Conservation (phyloP, 2,888 invertebrate genomes). For the Digitonthophagus gazella region DNA sequence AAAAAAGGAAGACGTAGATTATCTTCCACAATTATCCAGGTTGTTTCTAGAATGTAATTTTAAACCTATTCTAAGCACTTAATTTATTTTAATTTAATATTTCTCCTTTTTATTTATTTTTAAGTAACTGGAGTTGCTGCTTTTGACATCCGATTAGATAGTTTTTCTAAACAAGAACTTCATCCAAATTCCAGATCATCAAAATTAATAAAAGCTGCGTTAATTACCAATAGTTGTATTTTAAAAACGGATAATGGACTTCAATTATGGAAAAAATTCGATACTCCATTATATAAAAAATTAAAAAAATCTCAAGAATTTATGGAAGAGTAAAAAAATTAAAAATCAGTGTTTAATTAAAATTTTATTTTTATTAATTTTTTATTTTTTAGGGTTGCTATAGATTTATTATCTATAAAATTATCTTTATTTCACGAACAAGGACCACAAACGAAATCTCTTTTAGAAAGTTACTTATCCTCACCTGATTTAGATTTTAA, state of each 20-base stretch:
- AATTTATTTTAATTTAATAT: conserved; percentile 16
- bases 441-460: conserved; percentile 33
- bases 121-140: conserved; percentile 72
- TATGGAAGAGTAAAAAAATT: conserved; percentile 62
- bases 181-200: conserved; percentile 61
- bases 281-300: conserved; percentile 71
- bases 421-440: conserved; percentile 53
- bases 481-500: conserved; percentile 69
- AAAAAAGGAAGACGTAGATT: conserved; percentile 55
- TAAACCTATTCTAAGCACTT: conserved; percentile 15
- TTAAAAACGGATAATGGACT: conserved; percentile 68
- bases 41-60: conserved; percentile 75
- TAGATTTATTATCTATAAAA: conserved; percentile 62
- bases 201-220: conserved; percentile 69
- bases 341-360: background rate
- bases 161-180: conserved; percentile 64
- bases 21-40: conserved; percentile 67
- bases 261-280: conserved; percentile 68
- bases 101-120: conserved; percentile 43
- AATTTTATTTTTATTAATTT: background rate
- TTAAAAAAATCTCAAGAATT: conserved; percentile 66
- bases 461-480: conserved; percentile 68
- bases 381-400: conserved; percentile 59
- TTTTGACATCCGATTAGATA: conserved; percentile 67
- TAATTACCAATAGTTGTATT: conserved; percentile 69